Evolutionary conservation across 2,888 invertebrate species (phyloP), one percentile per base, ranked within the genome.

Genomic region (Hyposoter didymator): DNA sequence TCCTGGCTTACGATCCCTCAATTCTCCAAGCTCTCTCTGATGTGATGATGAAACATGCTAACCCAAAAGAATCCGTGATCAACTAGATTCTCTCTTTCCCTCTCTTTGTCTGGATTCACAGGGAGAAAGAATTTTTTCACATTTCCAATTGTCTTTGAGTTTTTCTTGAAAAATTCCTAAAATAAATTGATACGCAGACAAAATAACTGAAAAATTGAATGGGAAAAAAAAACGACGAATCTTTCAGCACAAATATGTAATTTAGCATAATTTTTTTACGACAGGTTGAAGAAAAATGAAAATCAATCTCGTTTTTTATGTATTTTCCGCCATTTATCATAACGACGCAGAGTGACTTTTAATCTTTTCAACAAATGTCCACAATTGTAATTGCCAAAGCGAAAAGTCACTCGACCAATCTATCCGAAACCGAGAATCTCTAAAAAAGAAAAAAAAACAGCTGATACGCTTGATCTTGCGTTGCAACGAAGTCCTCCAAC

Each of bases 1-100:
- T 19, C 22, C 49, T 19, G n/a, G 6, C 22, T 39, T 66, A 32
- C n/a, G 22, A 66, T 14, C 35, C 62, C 47, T 64, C 66, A 66
- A 76, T 76, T 76, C 76, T 66, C 49, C 64, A 22, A 49, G 64
- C 49, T 47, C 19, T 32, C 64, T 64, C 35, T 52, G n/a, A 52
- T 39, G n/a, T 47, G 28, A 14, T 55, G n/a, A 62, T 55, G 59
- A 14, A 47, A 49, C 47, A 66, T 49, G 35, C 28, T 14, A 14
- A n/a, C 64, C n/a, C 17, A 49, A 62, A 62, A 14, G 69, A 32
- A 32, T 47, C 47, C 39, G 17, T 10, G 62, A 22, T 59, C 59
- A 59, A 59, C 59, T 59, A 28, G 28, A 55, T 55, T 55, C 19
- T 52, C 35, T 52, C 28, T n/a, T n/a, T 28, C 28, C 2, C 10